Evolutionary conservation across 2,888 invertebrate genomes (phyloP), one percentile per base, ranked within the genome.

Genomic region (Agrypnus murinus): DNA sequence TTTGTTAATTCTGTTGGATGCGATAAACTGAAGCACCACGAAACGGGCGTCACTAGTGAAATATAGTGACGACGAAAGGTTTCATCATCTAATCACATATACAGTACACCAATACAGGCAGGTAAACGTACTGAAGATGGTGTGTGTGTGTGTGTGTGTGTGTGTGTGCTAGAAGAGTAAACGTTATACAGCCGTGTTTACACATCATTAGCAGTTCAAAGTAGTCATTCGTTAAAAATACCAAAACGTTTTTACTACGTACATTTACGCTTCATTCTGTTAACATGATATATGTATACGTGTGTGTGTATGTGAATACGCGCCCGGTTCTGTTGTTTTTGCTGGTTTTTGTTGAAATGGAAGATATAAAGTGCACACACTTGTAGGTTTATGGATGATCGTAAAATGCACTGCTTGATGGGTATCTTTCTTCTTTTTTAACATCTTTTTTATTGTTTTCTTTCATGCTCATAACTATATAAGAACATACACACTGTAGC

Each of bases 201-300:
- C 55, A 55, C 55, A 55, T 55, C 55, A 36, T 55, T 55, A 36
- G 55, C 17, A 55, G 55, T 55, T 55, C 55, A 55, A 55, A 55
- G 55, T 55, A 36, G 10, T 9, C 12, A 31, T 7, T 31, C 50
- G 46, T 46, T 46, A 12, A 50, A 50, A 50, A 25, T 31, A 12
- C 15, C 36, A 14, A 34, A 55, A 9, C 9, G 6, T 34, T 36
- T 36, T 36, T 36, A 9, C 38, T 7, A 8, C n/a, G n/a, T n/a
- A n/a, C 36, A 32, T 55, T 50, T 50, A 36, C 55, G 32, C 55
- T 36, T 36, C 55, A n/a, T 55, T 55, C 36, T 9, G 8, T 55
- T 17, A n/a, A 12, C 55, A 36, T 34, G 55, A 55, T 55, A 36
- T 55, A 55, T n/a, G 36, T 7, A 12, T 50, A 25, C 25, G 25